These are phyloP conservation scores for Ia io DNA, from an alignment of 2,113 vertebrate genomes.

Conservation along the genomic window DNA sequence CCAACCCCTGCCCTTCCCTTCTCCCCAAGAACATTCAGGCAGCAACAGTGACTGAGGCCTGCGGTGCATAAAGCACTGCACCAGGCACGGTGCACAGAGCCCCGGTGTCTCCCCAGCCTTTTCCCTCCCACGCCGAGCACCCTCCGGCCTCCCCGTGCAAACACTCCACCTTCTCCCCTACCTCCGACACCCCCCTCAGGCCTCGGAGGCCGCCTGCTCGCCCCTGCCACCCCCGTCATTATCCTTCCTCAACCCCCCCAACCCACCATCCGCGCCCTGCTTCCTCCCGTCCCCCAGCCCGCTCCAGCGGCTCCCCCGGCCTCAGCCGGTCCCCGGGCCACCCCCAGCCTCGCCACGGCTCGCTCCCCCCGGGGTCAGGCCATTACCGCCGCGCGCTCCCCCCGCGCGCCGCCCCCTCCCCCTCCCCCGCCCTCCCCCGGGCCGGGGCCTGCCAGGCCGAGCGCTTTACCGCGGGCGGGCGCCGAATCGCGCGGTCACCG, in stretches of 20 bases:
- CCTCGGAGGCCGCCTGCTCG: conserved; percentile 40
- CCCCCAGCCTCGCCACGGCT: conserved; percentile 5
- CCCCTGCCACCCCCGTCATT: conserved; percentile 61
- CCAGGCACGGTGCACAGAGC: conserved; percentile 43
- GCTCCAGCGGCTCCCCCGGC: conserved; percentile 23
- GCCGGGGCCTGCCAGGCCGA: conserved; percentile 74
- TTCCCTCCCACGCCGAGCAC: conserved; percentile 36
- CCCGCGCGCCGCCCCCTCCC: conserved; percentile 68
- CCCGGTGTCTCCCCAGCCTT: not conserved
- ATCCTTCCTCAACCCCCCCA: conserved; percentile 54
- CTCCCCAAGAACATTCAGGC: conserved; percentile 44
- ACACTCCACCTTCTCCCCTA: conserved; percentile 13
- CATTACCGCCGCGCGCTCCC: conserved; percentile 54
- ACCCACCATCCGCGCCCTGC: conserved; percentile 62
- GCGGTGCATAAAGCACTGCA: conserved; percentile 68
- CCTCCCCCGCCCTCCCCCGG: conserved; percentile 66
- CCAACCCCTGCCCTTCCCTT: conserved; percentile 60
- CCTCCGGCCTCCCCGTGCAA: not conserved
- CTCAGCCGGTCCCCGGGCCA: not conserved
- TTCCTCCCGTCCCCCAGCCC: conserved; percentile 39
- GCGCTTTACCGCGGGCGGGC: conserved; percentile 73
- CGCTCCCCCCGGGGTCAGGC: conserved; percentile 50
- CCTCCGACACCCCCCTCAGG: conserved; percentile 49
- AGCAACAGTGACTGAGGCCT: conserved; percentile 63
- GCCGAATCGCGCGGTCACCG: conserved; percentile 71